Evolutionary conservation across 2,888 invertebrate species (phyloP), one percentile per base, ranked within the genome.

Genomic region (Cylloceria caligata): DNA sequence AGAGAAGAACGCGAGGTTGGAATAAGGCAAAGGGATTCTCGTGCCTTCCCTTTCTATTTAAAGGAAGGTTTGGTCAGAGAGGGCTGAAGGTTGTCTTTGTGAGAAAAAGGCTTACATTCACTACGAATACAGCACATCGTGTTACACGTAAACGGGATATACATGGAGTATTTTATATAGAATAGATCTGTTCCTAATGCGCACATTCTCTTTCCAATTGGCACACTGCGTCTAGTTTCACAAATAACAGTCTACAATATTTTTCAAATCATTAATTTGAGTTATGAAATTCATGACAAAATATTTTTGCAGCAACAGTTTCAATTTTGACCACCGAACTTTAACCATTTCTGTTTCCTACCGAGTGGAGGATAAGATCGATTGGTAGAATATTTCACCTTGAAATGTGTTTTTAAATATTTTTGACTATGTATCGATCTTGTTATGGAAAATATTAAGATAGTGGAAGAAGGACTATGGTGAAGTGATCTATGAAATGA

Each of bases 61-160:
- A 24, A 64, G 39, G 24, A 64, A 19, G 42, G 11, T 39, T 64
- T 19, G 64, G 21, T 64, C 64, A 39, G 36, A n/a, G 21, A 24
- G 36, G 36, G 36, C 19, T 9, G 21, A 34, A 36, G 36, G 36
- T 36, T 36, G 9, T 34, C 19, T 36, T 62, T 21, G 36, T 9
- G 9, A 36, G 9, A 62, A 7, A 11, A 19, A 60, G 19, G 21
- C 21, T 39, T 21, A 19, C 39, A 42, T 24, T 9, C 16, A 19
- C 9, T 34, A 16, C 57, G 57, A n/a, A 57, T 30, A 6, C 3
- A n/a, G n/a, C 30, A 27, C 24, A 57, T 57, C 24, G n/a, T 30
- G n/a, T 57, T 30, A 13, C 30, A 13, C 30, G 13, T n/a, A 13
- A 27, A 24, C 45, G 0, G 16, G 16, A 47, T 47, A 16, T 1